Base-by-base conservation (phyloP, 2,113 vertebrate genomes). In the Tetrax tetrax region DNA sequence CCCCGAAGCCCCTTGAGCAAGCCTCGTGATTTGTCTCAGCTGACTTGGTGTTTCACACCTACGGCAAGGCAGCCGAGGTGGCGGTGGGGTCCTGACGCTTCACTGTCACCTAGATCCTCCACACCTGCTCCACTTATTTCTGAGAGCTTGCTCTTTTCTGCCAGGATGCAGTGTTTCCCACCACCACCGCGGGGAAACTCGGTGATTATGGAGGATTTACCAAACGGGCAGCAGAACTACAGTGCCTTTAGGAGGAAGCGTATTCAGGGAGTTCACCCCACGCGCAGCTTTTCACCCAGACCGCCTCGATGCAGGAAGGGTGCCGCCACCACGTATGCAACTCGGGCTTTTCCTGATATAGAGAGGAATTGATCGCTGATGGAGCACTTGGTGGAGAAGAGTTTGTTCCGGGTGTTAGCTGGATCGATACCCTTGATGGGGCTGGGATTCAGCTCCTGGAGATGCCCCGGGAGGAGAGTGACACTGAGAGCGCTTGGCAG, bases 51-150 rank as follows among this genome's bases (percentile, higher is more conserved):
- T 53, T 76, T 57, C 50, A 43, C 84, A 64, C 45, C 53, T 37
- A 3, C 3, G 3, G 72, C 23, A 45, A 51, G 48, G 74, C 59
- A 69, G 71, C 45, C n/a, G 66, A 65, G 81, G 24, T 41, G 61
- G 28, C 43, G 12, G 35, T 19, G 51, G 71, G 45, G 53, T n/a
- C 65, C 65, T 56, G 16, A 3, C 23, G 54, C 37, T 64, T 60
- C 28, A 28, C 56, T 47, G 51, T 20, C 13, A n/a, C 64, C 33
- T 0, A 0, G n/a, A 63, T 59, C 68, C 31, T 89, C 50, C 63
- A 38, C 0, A 0, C 60, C 57, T 21, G 25, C 35, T 74, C 65
- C 23, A 0, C 27, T 41, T 68, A 1, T 3, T 6, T 72, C 31
- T 22, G 37, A 23, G 37, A 45, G 38, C 21, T 72, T n/a, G n/a